Evolutionary conservation across 2,113 vertebrate species (phyloP).

Genomic region (Sphaerodactylus townsendi): DNA sequence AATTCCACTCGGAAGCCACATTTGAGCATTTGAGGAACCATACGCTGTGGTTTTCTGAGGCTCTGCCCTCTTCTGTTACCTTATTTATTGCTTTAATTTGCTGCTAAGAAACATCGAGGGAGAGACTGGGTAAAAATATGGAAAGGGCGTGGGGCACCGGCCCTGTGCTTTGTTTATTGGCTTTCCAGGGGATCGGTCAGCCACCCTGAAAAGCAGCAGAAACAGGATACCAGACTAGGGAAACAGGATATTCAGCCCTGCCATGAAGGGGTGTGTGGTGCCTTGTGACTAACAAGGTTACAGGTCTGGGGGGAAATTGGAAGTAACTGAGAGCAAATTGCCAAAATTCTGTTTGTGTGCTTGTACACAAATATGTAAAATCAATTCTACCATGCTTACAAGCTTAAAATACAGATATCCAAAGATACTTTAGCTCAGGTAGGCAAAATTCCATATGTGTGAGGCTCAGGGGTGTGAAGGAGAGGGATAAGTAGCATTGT

Average conservation of each 20-base stretch:
- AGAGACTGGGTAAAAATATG: background rate
- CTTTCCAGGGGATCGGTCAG: too few relatives aligned
- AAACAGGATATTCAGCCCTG: background rate
- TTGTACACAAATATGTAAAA: too few relatives aligned
- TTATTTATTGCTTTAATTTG: slow-evolving; percentile 25
- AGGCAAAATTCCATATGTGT: too few relatives aligned
- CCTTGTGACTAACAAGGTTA: too few relatives aligned
- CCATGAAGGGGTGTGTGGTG: background rate
- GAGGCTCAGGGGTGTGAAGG: too few relatives aligned
- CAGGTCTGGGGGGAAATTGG: background rate
- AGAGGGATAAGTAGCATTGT: too few relatives aligned
- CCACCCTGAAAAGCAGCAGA: background rate
- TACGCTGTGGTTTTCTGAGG: background rate
- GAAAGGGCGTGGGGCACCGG: background rate
- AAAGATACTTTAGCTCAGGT: too few relatives aligned
- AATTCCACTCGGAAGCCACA: background rate
- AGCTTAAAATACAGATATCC: too few relatives aligned
- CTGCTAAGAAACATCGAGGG: background rate
- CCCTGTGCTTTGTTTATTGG: background rate
- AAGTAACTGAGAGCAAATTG: too few relatives aligned
- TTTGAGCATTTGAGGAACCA: background rate
- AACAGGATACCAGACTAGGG: background rate
- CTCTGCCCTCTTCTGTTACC: background rate
- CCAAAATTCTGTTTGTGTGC: too few relatives aligned
- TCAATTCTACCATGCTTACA: too few relatives aligned